Percentiles rank a stretch among this genome's conserved stretches.
These are phyloP conservation scores for Drosophila engyochracea DNA, from an alignment of 2,888 invertebrate genomes.

Conservation along the genomic window DNA sequence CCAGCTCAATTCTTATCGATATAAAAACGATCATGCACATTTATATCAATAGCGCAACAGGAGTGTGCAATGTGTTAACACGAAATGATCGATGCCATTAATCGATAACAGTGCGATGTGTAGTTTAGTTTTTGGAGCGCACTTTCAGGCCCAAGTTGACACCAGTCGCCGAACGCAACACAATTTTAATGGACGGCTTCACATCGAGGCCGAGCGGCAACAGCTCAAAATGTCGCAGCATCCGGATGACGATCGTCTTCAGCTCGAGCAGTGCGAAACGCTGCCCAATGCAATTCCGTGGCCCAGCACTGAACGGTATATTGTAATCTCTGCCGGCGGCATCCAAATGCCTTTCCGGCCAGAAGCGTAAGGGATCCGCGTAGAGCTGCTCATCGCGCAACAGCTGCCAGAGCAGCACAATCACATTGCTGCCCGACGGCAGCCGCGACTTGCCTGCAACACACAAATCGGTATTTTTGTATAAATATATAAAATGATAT, in stretches of 20 bases:
- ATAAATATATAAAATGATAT: background rate
- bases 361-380: constrained; percentile 75
- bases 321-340: constrained; percentile 46
- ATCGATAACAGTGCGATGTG: background rate
- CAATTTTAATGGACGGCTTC: constrained; percentile 79
- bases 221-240: constrained; percentile 78
- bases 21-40: background rate
- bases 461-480: background rate
- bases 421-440: constrained; percentile 79
- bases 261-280: constrained; percentile 82
- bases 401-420: constrained; percentile 80
- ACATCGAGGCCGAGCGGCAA: constrained; percentile 78
- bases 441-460: constrained; percentile 52
- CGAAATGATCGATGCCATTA: background rate
- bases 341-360: constrained; percentile 79
- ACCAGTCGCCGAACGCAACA: constrained; percentile 82
- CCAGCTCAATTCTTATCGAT: background rate
- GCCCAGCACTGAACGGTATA: constrained; percentile 85
- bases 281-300: constrained; percentile 86
- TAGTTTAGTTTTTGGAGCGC: constrained; percentile 18
- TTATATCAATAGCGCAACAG: background rate
- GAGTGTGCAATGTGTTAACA: background rate
- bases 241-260: constrained; percentile 77
- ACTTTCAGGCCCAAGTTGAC: constrained; percentile 78
- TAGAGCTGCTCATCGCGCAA: constrained; percentile 75